These are phyloP conservation scores for Metellina segmentata DNA, from an alignment of 2,888 invertebrate species.

Conservation along the genomic window DNA sequence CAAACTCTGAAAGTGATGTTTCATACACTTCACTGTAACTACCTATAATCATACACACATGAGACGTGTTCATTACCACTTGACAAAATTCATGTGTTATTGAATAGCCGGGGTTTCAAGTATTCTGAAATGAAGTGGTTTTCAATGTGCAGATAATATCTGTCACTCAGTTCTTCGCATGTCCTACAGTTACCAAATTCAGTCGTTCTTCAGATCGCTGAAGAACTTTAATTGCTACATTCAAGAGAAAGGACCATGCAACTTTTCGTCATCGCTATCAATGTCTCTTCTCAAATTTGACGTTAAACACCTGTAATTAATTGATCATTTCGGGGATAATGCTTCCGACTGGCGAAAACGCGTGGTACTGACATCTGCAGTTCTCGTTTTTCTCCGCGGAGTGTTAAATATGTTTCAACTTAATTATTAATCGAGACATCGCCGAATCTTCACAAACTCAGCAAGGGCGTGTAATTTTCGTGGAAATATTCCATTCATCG, in stretches of 20 bases:
- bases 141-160: not conserved
- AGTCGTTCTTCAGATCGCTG: not conserved
- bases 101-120: not conserved
- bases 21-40: not conserved
- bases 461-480: slow-evolving; percentile 65
- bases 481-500: slow-evolving; percentile 53
- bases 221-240: slow-evolving; percentile 46
- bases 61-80: not conserved
- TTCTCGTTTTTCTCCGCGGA: not conserved
- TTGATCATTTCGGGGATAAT: slow-evolving; percentile 56
- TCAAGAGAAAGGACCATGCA: slow-evolving; percentile 18
- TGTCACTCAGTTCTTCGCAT: not conserved
- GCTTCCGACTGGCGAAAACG: slow-evolving; percentile 13
- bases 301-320: slow-evolving; percentile 68
- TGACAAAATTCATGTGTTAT: not conserved
- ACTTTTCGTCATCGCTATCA: slow-evolving; percentile 21
- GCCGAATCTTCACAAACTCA: slow-evolving; percentile 17
- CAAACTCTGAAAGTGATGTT: not conserved
- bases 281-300: slow-evolving; percentile 48
- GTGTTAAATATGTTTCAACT: slow-evolving; percentile 55
- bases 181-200: not conserved
- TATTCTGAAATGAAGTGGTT: not conserved
- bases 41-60: not conserved
- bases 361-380: not conserved
- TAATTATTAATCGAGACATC: slow-evolving; percentile 66